Evolutionary conservation across 2,797 vertebrate genomes (phyloP).

Genomic region (Diplodus puntazzo): DNA sequence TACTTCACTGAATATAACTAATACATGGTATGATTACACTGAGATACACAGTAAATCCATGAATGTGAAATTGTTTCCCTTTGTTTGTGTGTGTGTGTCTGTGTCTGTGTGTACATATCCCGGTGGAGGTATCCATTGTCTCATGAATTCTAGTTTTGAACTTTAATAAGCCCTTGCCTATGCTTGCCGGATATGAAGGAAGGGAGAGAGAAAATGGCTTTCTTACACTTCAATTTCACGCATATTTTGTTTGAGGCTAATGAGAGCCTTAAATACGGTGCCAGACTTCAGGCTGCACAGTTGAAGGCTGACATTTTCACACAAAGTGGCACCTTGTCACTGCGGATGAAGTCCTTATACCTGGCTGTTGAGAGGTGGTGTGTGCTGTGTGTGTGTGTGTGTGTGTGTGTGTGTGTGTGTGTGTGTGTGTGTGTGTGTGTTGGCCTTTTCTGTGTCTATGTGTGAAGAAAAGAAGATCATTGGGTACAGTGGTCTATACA

Average conservation of each 20-base stretch:
- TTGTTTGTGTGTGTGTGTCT: slow-evolving; percentile 13
- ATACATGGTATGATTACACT: slow-evolving; percentile 31
- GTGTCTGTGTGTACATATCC: slow-evolving; percentile 24
- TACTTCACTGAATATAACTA: slow-evolving; percentile 41
- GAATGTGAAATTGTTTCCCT: slow-evolving; percentile 34
- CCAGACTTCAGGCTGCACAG: slow-evolving; percentile 82
- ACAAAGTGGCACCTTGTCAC: slow-evolving; percentile 86
- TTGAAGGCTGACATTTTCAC: slow-evolving; percentile 87
- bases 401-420: slow-evolving; percentile 7
- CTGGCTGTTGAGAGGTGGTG: slow-evolving; percentile 74
- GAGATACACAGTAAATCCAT: slow-evolving; percentile 27
- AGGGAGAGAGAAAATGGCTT: slow-evolving; percentile 79
- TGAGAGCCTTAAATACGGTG: slow-evolving; percentile 87
- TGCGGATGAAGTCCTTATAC: slow-evolving; percentile 85
- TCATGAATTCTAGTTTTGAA: slow-evolving; percentile 72
- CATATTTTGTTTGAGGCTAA: slow-evolving; percentile 88
- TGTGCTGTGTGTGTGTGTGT: slow-evolving; percentile 43
- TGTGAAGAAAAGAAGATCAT: slow-evolving; percentile 25
- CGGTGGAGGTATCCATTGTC: slow-evolving; percentile 41
- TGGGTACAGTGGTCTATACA: slow-evolving; percentile 13
- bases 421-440: slow-evolving; percentile 8
- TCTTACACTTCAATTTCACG: slow-evolving; percentile 86
- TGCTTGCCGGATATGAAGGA: slow-evolving; percentile 61
- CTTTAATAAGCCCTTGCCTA: slow-evolving; percentile 80
- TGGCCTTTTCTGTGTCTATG: slow-evolving; percentile 15